Evolutionary conservation across 2,888 invertebrate species (phyloP).

Genomic region (Phengaris alcon): DNA sequence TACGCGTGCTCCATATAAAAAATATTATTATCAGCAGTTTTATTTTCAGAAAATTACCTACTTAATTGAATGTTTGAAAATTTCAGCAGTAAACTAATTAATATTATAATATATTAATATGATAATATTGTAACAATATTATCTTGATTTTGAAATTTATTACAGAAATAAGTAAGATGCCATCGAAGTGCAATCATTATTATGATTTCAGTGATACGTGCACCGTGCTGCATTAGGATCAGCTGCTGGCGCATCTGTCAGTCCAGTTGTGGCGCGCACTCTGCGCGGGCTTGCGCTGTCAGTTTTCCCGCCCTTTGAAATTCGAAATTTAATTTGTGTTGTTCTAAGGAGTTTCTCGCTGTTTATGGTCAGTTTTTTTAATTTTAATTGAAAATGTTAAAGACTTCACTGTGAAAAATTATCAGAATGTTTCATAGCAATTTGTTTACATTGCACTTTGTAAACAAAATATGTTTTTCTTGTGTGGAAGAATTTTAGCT

Average conservation of each 20-base stretch:
- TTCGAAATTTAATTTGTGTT: constrained; percentile 33
- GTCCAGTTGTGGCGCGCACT: constrained; percentile 57
- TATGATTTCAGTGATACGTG: constrained; percentile 22
- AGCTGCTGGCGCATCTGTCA: constrained; percentile 62
- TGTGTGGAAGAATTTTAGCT: not conserved
- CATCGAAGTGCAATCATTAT: not conserved
- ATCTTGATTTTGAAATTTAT: not conserved
- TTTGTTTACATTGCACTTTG: constrained; percentile 13
- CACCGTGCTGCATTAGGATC: constrained; percentile 47
- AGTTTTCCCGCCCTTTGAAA: constrained; percentile 43
- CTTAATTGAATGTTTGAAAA: too few species aligned
- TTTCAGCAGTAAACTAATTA: too few species aligned
- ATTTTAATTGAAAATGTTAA: not conserved
- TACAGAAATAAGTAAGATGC: not conserved
- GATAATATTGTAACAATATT: too few species aligned
- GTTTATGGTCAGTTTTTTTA: constrained; percentile 31
- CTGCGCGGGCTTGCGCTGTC: constrained; percentile 49
- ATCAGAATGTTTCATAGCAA: not conserved
- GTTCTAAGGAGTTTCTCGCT: constrained; percentile 28
- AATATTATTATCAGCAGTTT: too few species aligned
- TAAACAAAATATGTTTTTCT: constrained; percentile 5
- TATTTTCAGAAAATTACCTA: too few species aligned
- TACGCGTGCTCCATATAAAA: too few species aligned
- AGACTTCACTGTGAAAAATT: not conserved
- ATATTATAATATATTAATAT: too few species aligned